Percentiles rank a stretch among this genome's conserved stretches.
Conservation (phyloP, 2,113 vertebrate genomes). For the Centropristis striata region DNA sequence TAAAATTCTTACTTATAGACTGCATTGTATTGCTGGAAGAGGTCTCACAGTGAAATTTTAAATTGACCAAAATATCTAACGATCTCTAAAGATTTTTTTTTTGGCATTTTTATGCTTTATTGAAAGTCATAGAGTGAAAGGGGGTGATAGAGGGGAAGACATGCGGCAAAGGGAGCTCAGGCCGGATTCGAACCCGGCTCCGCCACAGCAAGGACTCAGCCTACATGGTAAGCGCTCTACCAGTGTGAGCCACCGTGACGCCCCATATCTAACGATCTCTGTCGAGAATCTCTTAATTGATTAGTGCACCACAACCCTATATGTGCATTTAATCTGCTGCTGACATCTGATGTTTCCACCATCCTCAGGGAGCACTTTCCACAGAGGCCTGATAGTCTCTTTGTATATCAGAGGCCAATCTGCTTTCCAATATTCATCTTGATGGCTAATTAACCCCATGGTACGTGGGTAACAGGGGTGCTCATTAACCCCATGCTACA, state of each 20-base stretch:
- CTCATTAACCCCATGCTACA: constrained; percentile 18
- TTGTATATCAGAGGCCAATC: background rate
- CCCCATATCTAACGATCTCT: background rate
- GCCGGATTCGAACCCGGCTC: too few relatives aligned
- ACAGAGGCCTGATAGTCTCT: background rate
- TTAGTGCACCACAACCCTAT: constrained; percentile 7
- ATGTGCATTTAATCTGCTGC: background rate
- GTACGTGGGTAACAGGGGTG: constrained; percentile 2
- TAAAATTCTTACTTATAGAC: background rate
- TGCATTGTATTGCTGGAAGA: constrained; percentile 12
- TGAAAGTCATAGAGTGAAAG: too few relatives aligned
- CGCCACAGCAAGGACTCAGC: too few relatives aligned
- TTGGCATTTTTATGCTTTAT: too few relatives aligned
- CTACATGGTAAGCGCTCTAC: too few relatives aligned
- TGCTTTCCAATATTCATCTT: background rate
- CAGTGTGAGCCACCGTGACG: too few relatives aligned
- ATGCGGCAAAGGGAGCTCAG: too few relatives aligned
- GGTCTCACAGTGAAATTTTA: background rate
- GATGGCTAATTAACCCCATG: constrained; percentile 23
- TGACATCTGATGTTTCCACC: constrained; percentile 34
- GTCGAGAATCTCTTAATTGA: background rate
- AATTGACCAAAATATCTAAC: background rate
- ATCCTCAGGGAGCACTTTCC: constrained; percentile 29
- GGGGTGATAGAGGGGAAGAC: too few relatives aligned
- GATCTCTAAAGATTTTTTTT: background rate